These are phyloP conservation scores for Uropsilus gracilis DNA, from an alignment of 2,113 vertebrate genomes.

Conservation along the genomic window DNA sequence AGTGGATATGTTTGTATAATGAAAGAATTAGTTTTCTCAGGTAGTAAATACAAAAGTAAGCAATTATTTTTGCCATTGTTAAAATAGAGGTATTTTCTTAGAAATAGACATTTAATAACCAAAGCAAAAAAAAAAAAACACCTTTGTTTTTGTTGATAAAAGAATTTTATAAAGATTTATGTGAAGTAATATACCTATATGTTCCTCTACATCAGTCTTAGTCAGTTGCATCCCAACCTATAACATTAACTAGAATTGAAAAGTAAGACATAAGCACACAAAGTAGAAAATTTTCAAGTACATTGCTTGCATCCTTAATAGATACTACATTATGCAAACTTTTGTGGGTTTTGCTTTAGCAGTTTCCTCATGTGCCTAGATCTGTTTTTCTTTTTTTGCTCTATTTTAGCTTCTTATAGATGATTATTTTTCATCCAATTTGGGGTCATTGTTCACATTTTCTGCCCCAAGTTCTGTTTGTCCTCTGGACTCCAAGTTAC, in stretches of 20 bases:
- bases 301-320: background rate
- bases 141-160: conserved; percentile 4
- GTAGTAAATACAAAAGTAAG: background rate
- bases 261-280: background rate
- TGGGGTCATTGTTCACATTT: background rate
- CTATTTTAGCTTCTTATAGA: background rate
- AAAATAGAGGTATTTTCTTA: conserved; percentile 20
- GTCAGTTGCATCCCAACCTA: background rate
- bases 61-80: background rate
- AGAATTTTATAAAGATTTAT: background rate
- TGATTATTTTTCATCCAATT: no score
- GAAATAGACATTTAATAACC: background rate
- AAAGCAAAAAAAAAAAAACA: conserved; percentile 7
- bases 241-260: background rate
- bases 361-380: background rate
- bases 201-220: background rate
- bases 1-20: background rate
- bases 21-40: background rate
- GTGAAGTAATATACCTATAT: background rate
- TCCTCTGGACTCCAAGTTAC: background rate
- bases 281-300: background rate
- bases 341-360: background rate
- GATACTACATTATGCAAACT: background rate
- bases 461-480: background rate
- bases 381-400: background rate